phyloP scores from a whole-genome alignment of 1,140 invertebrate species.

The Ladona fulva region DNA sequence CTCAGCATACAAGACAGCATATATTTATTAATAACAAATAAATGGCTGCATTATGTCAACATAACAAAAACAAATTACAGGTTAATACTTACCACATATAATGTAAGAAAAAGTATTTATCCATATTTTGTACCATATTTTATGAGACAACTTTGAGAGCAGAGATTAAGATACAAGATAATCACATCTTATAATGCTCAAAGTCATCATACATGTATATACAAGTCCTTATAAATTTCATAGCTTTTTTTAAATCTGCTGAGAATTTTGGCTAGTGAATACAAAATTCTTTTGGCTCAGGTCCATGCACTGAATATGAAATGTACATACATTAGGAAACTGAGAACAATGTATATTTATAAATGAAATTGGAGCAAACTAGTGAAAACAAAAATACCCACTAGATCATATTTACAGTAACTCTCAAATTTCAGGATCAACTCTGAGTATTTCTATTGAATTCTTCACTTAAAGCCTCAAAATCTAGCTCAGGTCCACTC shows the following conservation, averaged over 20 bases:
- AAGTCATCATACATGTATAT: background rate
- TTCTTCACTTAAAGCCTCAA: slow-evolving; percentile 23
- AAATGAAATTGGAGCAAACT: background rate
- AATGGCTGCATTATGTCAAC: background rate
- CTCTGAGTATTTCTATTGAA: slow-evolving; percentile 18
- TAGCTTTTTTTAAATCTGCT: background rate
- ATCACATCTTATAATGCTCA: background rate
- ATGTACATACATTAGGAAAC: background rate
- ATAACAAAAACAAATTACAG: background rate
- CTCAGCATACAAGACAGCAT: background rate
- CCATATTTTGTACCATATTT: slow-evolving; percentile 7
- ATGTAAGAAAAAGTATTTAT: background rate
- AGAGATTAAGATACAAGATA: background rate
- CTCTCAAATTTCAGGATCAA: background rate
- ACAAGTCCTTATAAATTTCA: background rate
- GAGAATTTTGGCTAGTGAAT: background rate
- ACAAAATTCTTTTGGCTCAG: background rate
- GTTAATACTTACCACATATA: background rate
- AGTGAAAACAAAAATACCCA: background rate
- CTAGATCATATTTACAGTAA: slow-evolving; percentile 9
- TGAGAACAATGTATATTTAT: background rate
- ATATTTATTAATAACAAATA: too few relatives aligned
- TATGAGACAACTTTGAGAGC: background rate
- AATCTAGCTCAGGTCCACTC: slow-evolving; percentile 19
- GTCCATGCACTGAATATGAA: background rate